Conservation (phyloP, 2,797 vertebrate genomes). For the Hemibagrus guttatus region DNA sequence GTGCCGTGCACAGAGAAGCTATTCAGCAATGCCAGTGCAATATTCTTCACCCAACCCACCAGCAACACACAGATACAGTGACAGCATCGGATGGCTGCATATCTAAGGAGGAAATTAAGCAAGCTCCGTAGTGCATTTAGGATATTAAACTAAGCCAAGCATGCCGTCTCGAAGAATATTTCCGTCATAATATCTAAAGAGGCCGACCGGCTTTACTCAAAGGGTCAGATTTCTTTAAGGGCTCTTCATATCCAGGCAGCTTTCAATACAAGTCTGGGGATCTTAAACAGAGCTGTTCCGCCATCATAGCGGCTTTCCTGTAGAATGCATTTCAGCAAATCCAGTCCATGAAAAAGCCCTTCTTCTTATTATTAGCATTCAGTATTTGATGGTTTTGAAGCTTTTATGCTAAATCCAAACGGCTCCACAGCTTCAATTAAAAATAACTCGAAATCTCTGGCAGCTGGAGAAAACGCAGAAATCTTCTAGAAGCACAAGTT, state of each 20-base stretch:
- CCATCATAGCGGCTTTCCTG: constrained; percentile 15
- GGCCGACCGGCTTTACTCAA: constrained; percentile 24
- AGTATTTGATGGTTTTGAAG: constrained; percentile 22
- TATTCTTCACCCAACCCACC: constrained; percentile 48
- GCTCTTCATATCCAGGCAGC: constrained; percentile 36
- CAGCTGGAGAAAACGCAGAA: not conserved
- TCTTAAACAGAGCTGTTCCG: not conserved
- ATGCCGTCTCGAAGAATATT: constrained; percentile 49
- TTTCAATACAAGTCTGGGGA: constrained; percentile 30
- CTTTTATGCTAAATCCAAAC: constrained; percentile 1
- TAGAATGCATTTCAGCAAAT: constrained; percentile 17
- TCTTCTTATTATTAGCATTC: constrained; percentile 19
- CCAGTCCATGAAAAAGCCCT: constrained; percentile 4
- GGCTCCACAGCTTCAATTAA: constrained; percentile 11
- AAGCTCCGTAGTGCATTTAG: constrained; percentile 40
- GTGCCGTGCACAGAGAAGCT: constrained; percentile 45
- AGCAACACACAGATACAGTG: constrained; percentile 51
- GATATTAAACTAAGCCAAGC: constrained; percentile 58
- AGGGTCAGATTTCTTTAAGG: constrained; percentile 46
- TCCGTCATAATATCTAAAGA: constrained; percentile 45
- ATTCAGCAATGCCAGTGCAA: constrained; percentile 51
- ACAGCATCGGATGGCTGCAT: constrained; percentile 46
- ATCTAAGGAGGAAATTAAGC: constrained; percentile 59
- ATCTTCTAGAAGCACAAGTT: not conserved
- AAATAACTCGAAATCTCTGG: not conserved